These are phyloP conservation scores for Chloroclysta siterata DNA, from an alignment of 2,888 invertebrate genomes.

Conservation along the genomic window DNA sequence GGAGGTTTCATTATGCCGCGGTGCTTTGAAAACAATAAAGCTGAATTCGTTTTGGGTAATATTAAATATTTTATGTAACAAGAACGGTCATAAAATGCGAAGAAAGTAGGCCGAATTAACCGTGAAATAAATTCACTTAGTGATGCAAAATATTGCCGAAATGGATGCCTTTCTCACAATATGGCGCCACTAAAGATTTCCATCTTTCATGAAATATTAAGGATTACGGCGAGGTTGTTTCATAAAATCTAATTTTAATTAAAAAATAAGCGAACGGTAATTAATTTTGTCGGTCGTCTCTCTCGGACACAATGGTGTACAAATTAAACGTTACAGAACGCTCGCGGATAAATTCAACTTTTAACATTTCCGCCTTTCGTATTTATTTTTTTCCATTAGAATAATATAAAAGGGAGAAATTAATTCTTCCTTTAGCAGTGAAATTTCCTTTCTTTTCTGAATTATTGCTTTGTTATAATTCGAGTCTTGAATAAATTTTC, in stretches of 20 bases:
- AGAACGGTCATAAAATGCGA: conserved; percentile 54
- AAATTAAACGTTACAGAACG: conserved; percentile 68
- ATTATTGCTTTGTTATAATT: conserved; percentile 50
- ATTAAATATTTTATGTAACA: conserved; percentile 50
- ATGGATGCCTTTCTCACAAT: conserved; percentile 79
- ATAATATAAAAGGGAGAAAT: conserved; percentile 52
- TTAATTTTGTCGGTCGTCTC: conserved; percentile 69
- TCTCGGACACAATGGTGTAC: conserved; percentile 68
- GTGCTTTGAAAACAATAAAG: conserved; percentile 46
- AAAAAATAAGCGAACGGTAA: conserved; percentile 79
- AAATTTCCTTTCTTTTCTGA: conserved; percentile 47
- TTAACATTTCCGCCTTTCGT: conserved; percentile 53
- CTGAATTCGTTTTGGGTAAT: conserved; percentile 46
- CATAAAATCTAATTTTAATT: conserved; percentile 80
- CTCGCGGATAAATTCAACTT: conserved; percentile 52
- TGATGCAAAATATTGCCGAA: conserved; percentile 77
- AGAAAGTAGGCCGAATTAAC: conserved; percentile 70
- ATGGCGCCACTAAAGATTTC: conserved; percentile 81
- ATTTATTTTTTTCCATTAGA: conserved; percentile 61
- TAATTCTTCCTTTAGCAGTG: conserved; percentile 47
- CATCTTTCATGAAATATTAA: conserved; percentile 82
- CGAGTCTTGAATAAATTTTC: conserved; percentile 44
- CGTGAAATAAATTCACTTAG: conserved; percentile 71
- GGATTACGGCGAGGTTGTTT: conserved; percentile 73
- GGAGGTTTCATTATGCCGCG: conserved; percentile 32